These are phyloP conservation scores for Larimichthys crocea DNA, from an alignment of 2,113 vertebrate genomes.

Conservation along the genomic window DNA sequence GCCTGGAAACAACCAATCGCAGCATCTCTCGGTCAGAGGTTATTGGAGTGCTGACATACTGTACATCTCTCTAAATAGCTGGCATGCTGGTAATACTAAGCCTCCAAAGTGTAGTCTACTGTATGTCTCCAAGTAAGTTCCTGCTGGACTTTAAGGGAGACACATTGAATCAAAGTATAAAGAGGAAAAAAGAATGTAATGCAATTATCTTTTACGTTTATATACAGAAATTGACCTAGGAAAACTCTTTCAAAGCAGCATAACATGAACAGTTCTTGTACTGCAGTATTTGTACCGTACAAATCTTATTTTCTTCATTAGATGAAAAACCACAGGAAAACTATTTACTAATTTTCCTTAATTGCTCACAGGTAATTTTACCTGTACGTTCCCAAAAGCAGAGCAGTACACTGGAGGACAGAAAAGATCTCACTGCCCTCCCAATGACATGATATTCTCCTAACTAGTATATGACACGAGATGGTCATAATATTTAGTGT, in stretches of 20 bases:
- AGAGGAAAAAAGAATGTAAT: not conserved
- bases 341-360: conserved; percentile 11
- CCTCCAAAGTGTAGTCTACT: conserved; percentile 1
- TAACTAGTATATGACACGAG: not conserved
- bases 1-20: conserved; percentile 83
- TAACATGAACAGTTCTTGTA: conserved; percentile 7
- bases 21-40: conserved; percentile 40
- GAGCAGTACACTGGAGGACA: not conserved
- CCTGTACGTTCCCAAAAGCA: not conserved
- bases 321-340: conserved; percentile 15
- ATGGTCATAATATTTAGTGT: not conserved
- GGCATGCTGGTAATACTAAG: not conserved
- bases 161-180: conserved; percentile 5
- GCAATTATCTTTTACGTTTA: not conserved
- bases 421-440: not conserved
- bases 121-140: not conserved
- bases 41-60: not conserved
- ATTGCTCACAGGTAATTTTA: conserved; percentile 7
- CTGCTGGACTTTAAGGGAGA: not conserved
- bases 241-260: not conserved
- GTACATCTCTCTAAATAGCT: conserved; percentile 52
- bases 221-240: not conserved
- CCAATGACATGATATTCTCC: not conserved
- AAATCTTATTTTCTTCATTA: conserved; percentile 44
- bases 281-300: not conserved